These are phyloP conservation scores for Lepilemur ruficaudatus DNA, from an alignment of 2,797 vertebrate species.

Conservation along the genomic window DNA sequence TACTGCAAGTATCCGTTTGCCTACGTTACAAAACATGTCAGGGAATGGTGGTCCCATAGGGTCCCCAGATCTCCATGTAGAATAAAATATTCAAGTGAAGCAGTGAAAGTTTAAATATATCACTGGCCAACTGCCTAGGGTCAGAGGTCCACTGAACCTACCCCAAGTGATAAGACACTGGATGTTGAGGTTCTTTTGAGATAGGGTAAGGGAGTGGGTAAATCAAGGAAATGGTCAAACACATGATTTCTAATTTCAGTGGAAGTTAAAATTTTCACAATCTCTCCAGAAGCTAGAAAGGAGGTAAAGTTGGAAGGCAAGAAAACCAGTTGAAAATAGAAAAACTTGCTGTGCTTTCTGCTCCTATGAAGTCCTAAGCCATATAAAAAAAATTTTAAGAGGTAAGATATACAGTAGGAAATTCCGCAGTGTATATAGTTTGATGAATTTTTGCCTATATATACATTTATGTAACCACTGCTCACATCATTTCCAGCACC, in stretches of 20 bases:
- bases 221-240: background rate
- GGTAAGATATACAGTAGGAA: background rate
- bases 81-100: background rate
- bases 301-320: background rate
- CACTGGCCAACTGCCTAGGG: background rate
- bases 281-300: background rate
- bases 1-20: background rate
- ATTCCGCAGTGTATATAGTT: background rate
- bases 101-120: background rate
- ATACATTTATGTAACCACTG: background rate
- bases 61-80: background rate
- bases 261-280: background rate
- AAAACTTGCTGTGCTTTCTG: background rate
- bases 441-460: background rate
- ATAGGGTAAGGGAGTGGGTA: background rate
- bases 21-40: background rate
- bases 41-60: background rate
- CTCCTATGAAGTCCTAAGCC: background rate
- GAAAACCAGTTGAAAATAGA: background rate
- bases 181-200: background rate
- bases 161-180: background rate
- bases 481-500: background rate
- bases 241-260: background rate
- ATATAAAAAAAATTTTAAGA: background rate
- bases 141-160: background rate